phyloP scores from a whole-genome alignment of 92 coral and sea anemone genomes.

The Porites cylindrica region DNA sequence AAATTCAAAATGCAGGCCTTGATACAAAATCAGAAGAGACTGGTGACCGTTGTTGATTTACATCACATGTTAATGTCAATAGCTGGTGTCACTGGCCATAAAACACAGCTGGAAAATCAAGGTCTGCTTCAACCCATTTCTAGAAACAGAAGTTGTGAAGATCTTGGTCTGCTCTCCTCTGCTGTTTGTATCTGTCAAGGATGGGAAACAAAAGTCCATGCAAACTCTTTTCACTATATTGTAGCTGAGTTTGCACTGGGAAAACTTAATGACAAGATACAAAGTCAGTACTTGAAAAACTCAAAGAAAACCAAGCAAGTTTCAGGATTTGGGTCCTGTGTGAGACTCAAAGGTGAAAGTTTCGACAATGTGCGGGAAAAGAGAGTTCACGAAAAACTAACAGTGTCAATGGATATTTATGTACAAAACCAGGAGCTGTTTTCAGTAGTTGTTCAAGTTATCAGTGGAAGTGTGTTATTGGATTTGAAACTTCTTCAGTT shows the following conservation, averaged over 20 bases:
- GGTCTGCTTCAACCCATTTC: slow-evolving; percentile 72
- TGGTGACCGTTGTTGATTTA: slow-evolving; percentile 69
- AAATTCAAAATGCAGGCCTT: slow-evolving; percentile 58
- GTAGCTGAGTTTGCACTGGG: slow-evolving; percentile 91
- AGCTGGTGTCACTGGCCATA: slow-evolving; percentile 26
- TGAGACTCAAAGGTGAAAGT: slow-evolving; percentile 57
- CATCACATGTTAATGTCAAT: slow-evolving; percentile 73
- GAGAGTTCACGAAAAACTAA: slow-evolving; percentile 39
- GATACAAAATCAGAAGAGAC: slow-evolving; percentile 65
- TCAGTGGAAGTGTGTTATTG: slow-evolving; percentile 47
- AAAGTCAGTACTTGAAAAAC: slow-evolving; percentile 59
- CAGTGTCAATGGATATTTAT: slow-evolving; percentile 53
- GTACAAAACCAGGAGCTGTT: slow-evolving; percentile 75
- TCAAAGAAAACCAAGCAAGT: neutral
- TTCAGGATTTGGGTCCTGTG: slow-evolving; percentile 53
- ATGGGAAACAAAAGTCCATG: slow-evolving; percentile 52
- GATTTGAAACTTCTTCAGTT: slow-evolving; percentile 58
- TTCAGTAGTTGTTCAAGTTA: slow-evolving; percentile 64
- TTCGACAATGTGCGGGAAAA: slow-evolving; percentile 62
- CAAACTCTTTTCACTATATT: slow-evolving; percentile 58
- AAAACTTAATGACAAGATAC: slow-evolving; percentile 73
- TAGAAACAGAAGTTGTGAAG: slow-evolving; percentile 70
- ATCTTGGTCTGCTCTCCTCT: slow-evolving; percentile 62
- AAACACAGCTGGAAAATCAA: slow-evolving; percentile 34
- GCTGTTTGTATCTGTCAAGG: slow-evolving; percentile 85